Percentiles rank a stretch among this genome's conserved stretches.
Conservation (phyloP, 2,888 invertebrate species). For the Drosophila prostipennis region DNA sequence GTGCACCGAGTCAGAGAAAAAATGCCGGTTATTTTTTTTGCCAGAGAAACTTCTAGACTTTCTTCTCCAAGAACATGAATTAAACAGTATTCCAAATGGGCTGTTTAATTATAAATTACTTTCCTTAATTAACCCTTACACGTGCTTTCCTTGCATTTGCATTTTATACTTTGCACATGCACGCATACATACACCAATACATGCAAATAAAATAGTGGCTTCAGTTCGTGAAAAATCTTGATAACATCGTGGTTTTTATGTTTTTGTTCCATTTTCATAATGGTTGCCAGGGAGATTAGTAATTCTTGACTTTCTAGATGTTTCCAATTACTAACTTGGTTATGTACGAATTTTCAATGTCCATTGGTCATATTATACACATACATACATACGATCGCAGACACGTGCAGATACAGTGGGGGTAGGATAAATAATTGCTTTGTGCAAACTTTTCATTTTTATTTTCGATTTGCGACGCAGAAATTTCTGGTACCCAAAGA, state of each 20-base stretch:
- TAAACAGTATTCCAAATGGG: background rate
- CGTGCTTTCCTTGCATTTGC: constrained; percentile 11
- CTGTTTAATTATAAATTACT: constrained; percentile 9
- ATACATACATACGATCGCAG: background rate
- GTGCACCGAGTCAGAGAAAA: background rate
- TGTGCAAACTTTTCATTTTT: too few species aligned
- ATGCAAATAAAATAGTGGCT: background rate
- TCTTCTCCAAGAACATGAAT: constrained; percentile 9
- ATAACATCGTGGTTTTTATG: background rate
- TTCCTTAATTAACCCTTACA: constrained; percentile 3
- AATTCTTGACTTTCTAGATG: constrained; percentile 9
- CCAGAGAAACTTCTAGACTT: constrained; percentile 31
- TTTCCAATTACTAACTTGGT: constrained; percentile 14
- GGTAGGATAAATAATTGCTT: background rate
- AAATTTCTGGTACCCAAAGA: background rate
- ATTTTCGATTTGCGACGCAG: background rate
- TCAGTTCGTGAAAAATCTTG: constrained; percentile 6
- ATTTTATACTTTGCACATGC: constrained; percentile 9
- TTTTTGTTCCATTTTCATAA: background rate
- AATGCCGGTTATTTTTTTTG: constrained; percentile 8
- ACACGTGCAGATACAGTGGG: background rate
- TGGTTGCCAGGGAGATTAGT: constrained; percentile 4
- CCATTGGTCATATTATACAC: background rate
- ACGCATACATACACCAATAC: background rate
- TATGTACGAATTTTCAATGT: constrained; percentile 21